Conservation (phyloP, 2,888 invertebrate species). For the Nipponacmea schrenckii region DNA sequence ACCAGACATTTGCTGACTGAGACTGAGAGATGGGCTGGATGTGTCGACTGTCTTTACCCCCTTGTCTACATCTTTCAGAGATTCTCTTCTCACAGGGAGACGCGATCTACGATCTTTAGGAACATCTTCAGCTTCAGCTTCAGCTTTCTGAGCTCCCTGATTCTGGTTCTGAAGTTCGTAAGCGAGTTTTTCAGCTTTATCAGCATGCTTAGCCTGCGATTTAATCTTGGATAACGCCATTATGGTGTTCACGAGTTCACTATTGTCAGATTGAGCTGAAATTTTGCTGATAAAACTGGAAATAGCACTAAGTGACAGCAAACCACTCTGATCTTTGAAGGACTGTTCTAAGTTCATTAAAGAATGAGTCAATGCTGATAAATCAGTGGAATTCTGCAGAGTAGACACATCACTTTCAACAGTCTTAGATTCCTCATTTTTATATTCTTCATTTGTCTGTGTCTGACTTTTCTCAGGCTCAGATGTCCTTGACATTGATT, state of each 20-base stretch:
- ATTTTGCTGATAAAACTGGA: slow-evolving; percentile 27
- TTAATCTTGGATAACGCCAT: slow-evolving; percentile 13
- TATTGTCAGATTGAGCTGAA: slow-evolving; percentile 19
- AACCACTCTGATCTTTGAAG: slow-evolving; percentile 10
- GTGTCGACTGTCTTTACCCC: background rate
- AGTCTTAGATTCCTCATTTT: background rate
- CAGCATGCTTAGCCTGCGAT: slow-evolving; percentile 6
- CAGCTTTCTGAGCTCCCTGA: background rate
- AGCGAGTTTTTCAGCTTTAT: slow-evolving; percentile 3
- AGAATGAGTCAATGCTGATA: background rate
- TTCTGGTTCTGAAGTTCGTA: background rate
- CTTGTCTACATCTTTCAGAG: slow-evolving; percentile 12
- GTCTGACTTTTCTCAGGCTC: background rate
- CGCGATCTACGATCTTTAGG: background rate
- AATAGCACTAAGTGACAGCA: slow-evolving; percentile 30
- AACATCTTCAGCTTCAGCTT: background rate
- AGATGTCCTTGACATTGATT: background rate
- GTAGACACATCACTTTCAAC: too few relatives aligned
- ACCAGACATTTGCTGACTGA: background rate
- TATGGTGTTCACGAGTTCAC: slow-evolving; percentile 25
- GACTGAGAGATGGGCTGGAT: background rate
- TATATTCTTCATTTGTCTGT: background rate
- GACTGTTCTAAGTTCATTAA: slow-evolving; percentile 14
- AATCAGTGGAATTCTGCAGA: background rate
- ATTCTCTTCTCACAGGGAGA: slow-evolving; percentile 13